Evolutionary conservation across 1,140 invertebrate species (phyloP).

Genomic region (Lethocerus indicus): DNA sequence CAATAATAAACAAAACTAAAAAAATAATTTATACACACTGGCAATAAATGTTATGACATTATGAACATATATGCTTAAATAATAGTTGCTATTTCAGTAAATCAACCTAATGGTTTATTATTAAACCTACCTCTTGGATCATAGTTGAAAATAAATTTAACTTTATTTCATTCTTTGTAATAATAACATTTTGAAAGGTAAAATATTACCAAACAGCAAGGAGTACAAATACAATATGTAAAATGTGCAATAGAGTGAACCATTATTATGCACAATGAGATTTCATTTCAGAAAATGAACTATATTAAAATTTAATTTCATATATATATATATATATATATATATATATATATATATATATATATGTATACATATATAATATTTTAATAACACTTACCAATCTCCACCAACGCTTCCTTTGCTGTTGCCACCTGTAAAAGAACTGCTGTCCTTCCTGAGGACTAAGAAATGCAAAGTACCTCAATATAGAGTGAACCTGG

Average conservation of each 20-base stretch:
- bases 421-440: constrained; percentile 50
- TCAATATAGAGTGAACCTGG: constrained; percentile 18
- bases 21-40: constrained; percentile 12
- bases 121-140: no score
- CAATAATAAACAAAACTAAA: constrained; percentile 23
- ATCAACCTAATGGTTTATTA: no score
- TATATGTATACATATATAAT: no score
- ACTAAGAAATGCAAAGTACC: constrained; percentile 24
- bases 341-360: no score
- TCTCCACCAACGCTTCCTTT: constrained; percentile 66
- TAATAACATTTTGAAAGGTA: no score
- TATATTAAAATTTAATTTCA: background rate
- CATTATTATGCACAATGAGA: background rate
- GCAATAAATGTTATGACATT: background rate
- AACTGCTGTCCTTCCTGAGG: constrained; percentile 29
- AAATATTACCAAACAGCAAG: background rate
- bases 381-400: constrained; percentile 30
- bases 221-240: background rate
- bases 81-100: background rate
- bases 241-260: background rate
- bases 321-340: no score
- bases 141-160: no score
- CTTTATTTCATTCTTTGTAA: no score
- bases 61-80: background rate
- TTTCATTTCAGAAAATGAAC: background rate